Base-by-base conservation (phyloP, 2,888 invertebrate genomes). In the Corythucha ciliata region DNA sequence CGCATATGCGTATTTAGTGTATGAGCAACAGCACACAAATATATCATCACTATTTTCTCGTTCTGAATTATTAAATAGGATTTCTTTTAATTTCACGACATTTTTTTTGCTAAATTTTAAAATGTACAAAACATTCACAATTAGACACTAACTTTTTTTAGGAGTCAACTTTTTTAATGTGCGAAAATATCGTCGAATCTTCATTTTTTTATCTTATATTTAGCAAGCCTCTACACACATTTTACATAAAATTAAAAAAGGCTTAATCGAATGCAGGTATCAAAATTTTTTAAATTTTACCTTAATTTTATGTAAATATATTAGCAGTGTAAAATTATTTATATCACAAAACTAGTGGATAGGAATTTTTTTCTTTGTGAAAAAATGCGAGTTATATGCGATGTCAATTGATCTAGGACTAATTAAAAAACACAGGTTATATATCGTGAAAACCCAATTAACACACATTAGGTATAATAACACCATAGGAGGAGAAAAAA, bases 81-180 rank as follows among this genome's bases (percentile, higher is more conserved):
- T 58, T 59, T 59, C 40, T 39, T 52, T 56, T 57, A 56, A 58
- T 56, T 55, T 59, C 56, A 10, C 56, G 54, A 55, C 57, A 57
- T 55, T 46, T 51, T 58, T 56, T 58, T 57, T 49, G 52, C 59
- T 60, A 60, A 59, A 53, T 51, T 56, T 60, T 57, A 60, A 55
- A 56, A 58, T 59, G 57, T 59, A 59, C 58, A 59, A 59, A 59
- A 59, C 54, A 53, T 59, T 55, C 58, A 59, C 59, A 58, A 59
- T 59, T 59, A 57, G 59, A 59, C 58, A 58, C 59, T 58, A 59
- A 59, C 53, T 56, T n/a, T n/a, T n/a, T n/a, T 53, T 54, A 59
- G 49, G 57, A 59, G 57, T 54, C 56, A 57, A 57, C 52, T 59
- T 29, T n/a, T n/a, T 57, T 56, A 55, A 57, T 59, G 56, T 59